Conservation (phyloP, 2,113 vertebrate genomes). For the Trematomus loennbergii region DNA sequence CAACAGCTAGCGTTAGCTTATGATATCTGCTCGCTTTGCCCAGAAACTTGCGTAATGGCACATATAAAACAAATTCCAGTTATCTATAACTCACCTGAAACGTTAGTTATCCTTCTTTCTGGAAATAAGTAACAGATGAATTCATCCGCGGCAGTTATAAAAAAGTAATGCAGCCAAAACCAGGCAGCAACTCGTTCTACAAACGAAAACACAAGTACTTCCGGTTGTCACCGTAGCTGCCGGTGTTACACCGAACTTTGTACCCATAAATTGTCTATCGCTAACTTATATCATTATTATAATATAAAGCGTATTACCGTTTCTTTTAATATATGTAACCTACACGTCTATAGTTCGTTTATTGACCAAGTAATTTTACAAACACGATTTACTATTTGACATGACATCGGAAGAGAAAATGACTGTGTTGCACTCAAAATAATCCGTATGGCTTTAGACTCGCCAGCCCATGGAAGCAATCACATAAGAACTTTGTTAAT, state of each 20-base stretch:
- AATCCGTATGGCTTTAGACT: not conserved
- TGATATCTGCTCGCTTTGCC: not conserved
- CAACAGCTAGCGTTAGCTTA: constrained; percentile 21
- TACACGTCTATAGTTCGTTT: not conserved
- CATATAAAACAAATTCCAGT: fast-evolving
- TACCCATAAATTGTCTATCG: not conserved
- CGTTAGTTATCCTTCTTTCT: not conserved
- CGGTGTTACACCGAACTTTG: not conserved
- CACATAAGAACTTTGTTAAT: not conserved
- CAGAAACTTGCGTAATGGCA: not conserved
- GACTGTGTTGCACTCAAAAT: constrained; percentile 45
- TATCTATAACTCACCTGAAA: constrained; percentile 37
- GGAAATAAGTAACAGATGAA: not conserved
- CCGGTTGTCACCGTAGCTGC: constrained; percentile 15
- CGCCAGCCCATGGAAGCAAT: fast-evolving
- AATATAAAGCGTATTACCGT: no score
- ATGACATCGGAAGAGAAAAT: constrained; percentile 60
- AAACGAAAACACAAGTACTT: constrained; percentile 38
- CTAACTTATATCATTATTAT: no score
- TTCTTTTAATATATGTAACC: not conserved
- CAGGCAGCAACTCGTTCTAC: not conserved
- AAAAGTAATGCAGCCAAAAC: not conserved
- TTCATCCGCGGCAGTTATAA: not conserved
- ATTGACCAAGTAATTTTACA: not conserved
- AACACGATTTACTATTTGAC: not conserved